Conservation (phyloP, 2,113 vertebrate species). For the Dipodomys spectabilis region DNA sequence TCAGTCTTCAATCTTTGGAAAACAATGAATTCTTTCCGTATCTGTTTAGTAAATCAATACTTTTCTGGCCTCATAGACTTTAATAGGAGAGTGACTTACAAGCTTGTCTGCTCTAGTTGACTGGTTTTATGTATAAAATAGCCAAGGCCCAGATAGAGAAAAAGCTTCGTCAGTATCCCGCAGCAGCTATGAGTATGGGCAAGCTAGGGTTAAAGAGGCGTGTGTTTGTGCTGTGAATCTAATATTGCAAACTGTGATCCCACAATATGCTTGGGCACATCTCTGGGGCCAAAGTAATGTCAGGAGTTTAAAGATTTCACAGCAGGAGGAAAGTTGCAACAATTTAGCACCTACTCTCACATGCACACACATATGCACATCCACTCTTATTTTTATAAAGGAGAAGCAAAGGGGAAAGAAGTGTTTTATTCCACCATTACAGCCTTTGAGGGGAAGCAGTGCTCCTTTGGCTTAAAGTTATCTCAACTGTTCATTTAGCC, state of each 20-base stretch:
- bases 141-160: not conserved
- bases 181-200: not conserved
- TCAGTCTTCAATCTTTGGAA: not conserved
- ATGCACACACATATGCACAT: not conserved
- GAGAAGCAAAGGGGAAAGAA: not conserved
- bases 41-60: not conserved
- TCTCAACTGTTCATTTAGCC: constrained; percentile 16
- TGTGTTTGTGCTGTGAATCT: not conserved
- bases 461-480: not conserved
- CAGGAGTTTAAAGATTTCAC: not conserved
- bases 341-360: rapidly evolving
- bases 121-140: no score
- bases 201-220: not conserved
- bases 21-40: not conserved
- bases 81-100: not conserved
- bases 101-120: not conserved
- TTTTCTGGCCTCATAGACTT: not conserved
- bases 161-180: not conserved
- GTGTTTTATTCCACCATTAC: not conserved
- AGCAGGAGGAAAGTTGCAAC: not conserved
- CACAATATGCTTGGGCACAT: not conserved
- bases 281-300: not conserved
- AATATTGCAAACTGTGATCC: rapidly evolving
- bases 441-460: not conserved
- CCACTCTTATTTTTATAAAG: not conserved